A percentile compares a stretch with the other conserved stretches of the same genome.
Conservation (phyloP, 2,113 vertebrate genomes). For the Psittacus erithacus region DNA sequence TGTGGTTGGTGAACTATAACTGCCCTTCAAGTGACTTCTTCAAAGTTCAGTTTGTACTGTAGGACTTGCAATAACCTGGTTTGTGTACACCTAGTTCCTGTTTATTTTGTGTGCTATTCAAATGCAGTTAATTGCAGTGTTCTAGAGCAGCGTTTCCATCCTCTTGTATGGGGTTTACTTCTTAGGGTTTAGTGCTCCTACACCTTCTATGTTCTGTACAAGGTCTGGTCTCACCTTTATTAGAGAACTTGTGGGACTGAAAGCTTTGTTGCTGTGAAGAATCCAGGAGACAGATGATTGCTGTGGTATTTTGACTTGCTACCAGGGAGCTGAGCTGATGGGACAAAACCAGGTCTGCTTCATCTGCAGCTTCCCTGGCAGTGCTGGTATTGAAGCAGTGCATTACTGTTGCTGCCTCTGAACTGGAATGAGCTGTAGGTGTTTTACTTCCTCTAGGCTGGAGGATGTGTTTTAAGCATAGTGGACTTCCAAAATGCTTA, state of each 20-base stretch:
- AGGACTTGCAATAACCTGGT: neutral
- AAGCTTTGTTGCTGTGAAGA: neutral
- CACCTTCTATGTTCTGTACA: neutral
- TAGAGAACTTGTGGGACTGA: neutral
- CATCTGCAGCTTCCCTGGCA: fast-evolving
- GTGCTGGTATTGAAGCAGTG: neutral
- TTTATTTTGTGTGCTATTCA: neutral
- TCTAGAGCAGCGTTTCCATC: neutral
- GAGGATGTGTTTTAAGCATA: neutral
- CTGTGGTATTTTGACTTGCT: neutral
- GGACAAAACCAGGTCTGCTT: neutral
- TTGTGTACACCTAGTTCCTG: neutral
- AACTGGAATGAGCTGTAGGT: neutral
- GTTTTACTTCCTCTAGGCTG: neutral
- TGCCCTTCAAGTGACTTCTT: conserved; percentile 48
- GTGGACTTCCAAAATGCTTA: neutral
- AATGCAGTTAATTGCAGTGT: neutral
- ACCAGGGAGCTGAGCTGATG: neutral
- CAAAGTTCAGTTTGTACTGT: neutral
- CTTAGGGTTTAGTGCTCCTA: neutral
- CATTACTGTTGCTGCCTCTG: neutral
- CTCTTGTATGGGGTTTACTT: neutral
- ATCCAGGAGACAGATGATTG: neutral
- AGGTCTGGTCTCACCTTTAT: neutral
- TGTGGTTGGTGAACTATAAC: conserved; percentile 24